Conservation (phyloP, 1,140 invertebrate species). For the Saccostrea cuccullata region DNA sequence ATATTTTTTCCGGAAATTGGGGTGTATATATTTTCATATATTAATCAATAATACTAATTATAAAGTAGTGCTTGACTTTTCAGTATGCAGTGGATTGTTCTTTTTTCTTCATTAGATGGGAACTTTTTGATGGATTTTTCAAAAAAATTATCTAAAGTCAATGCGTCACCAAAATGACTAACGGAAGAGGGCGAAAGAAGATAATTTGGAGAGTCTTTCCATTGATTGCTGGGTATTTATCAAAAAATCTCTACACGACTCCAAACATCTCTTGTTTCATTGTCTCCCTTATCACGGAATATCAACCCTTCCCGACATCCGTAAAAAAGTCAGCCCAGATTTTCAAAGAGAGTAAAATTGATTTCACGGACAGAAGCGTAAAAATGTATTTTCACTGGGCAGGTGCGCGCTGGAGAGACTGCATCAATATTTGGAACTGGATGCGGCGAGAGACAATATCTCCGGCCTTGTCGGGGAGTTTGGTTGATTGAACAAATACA, state of each 20-base stretch:
- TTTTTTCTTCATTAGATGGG: too few species aligned
- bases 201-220: background rate
- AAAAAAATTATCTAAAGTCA: too few species aligned
- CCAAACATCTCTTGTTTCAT: slow-evolving; percentile 16
- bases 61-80: too few species aligned
- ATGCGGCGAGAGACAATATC: slow-evolving; percentile 22
- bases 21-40: too few species aligned
- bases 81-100: too few species aligned
- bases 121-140: too few species aligned
- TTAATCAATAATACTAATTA: too few species aligned
- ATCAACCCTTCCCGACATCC: slow-evolving; percentile 21
- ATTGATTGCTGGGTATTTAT: slow-evolving; percentile 20
- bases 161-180: slow-evolving; percentile 28
- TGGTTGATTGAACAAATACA: slow-evolving; percentile 20
- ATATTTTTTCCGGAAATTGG: too few species aligned
- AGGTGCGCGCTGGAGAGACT: slow-evolving; percentile 20
- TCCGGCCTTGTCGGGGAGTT: slow-evolving; percentile 6
- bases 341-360: slow-evolving; percentile 36
- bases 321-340: slow-evolving; percentile 8
- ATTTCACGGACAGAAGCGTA: slow-evolving; percentile 27
- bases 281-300: background rate
- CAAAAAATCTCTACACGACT: background rate
- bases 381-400: slow-evolving; percentile 14
- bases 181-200: background rate
- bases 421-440: slow-evolving; percentile 29